Base-by-base conservation (phyloP, 92 coral and sea anemone species). In the Phenganax marumi region DNA sequence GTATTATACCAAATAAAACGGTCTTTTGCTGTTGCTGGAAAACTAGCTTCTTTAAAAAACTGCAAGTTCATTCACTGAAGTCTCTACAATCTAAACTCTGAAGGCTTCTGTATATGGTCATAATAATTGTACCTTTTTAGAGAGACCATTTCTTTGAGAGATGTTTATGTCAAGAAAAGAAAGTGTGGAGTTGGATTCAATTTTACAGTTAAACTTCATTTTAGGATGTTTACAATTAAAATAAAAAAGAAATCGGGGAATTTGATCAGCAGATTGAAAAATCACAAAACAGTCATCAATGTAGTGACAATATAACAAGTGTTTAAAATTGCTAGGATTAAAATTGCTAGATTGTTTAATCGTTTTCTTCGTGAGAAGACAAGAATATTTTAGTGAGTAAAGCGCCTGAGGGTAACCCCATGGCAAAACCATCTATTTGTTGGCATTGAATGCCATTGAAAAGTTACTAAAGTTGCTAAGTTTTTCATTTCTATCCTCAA, bases 281-380 rank as follows among this genome's bases (percentile, higher is more conserved):
- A n/a, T n/a, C n/a, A 54, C 60, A 54, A n/a, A 54, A 54, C n/a
- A 68, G 39, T 68, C 74, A 25, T 68, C 74, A 68, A 68, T 50
- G 39, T 68, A 68, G 24, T 50, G 74, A 9, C 46, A 11, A 50
- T 68, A 68, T 22, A 68, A 68, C 11, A 23, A 6, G 4, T 46
- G 74, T 68, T 68, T 68, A 50, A 68, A 68, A 54, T 54, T 54
- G 10, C 11, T 10, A 54, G 60, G 60, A 54, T n/a, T n/a, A n/a
- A n/a, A n/a, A n/a, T n/a, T n/a, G n/a, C n/a, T n/a, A 54, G 60
- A n/a, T 54, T n/a, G n/a, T 54, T 54, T 10, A 54, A n/a, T n/a
- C 60, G n/a, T 10, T n/a, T 10, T 11, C 22, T 63, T 63, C 70
- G 22, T 63, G 70, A 25, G 12, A 25, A 63, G 70, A 63, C 8